Conservation (phyloP, 1,140 invertebrate genomes). For the Cecropterus lyciades region DNA sequence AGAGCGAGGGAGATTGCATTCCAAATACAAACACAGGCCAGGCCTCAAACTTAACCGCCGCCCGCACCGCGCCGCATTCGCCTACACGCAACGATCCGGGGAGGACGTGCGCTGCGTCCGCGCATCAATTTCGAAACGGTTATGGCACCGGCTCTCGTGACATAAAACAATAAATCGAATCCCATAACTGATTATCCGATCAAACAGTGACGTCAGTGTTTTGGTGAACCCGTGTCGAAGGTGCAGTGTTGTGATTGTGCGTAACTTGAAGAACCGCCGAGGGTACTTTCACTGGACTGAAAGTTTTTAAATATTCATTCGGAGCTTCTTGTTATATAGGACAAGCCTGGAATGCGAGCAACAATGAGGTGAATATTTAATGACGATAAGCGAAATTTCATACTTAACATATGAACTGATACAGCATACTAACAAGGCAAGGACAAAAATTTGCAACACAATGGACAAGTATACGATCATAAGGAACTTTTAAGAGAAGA, state of each 20-base stretch:
- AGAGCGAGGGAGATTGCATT: conserved; percentile 77
- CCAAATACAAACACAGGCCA: conserved; percentile 46
- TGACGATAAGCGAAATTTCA: conserved; percentile 19
- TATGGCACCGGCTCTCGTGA: conserved; percentile 31
- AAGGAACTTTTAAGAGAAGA: conserved; percentile 3
- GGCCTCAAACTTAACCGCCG: conserved; percentile 36
- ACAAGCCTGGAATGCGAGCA: conserved; percentile 49
- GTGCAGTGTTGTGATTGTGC: conserved; percentile 68
- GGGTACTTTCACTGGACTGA: conserved; percentile 82
- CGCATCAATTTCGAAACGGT: conserved; percentile 34
- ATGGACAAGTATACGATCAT: neutral
- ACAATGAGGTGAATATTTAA: conserved; percentile 60
- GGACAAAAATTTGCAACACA: conserved; percentile 8
- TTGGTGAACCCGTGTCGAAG: conserved; percentile 47
- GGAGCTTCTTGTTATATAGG: conserved; percentile 70
- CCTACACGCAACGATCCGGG: conserved; percentile 47
- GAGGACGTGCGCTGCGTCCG: conserved; percentile 43
- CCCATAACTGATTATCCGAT: conserved; percentile 37
- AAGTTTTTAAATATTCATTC: conserved; percentile 78
- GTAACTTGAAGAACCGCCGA: conserved; percentile 67
- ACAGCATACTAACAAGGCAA: conserved; percentile 25
- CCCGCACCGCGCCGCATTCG: conserved; percentile 51
- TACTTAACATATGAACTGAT: conserved; percentile 6
- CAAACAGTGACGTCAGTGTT: conserved; percentile 54
- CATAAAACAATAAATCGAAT: conserved; percentile 30